A percentile compares a stretch with the other conserved stretches of the same genome.
phyloP scores from a whole-genome alignment of 2,888 invertebrate genomes.

The Polymixis flavicincta region DNA sequence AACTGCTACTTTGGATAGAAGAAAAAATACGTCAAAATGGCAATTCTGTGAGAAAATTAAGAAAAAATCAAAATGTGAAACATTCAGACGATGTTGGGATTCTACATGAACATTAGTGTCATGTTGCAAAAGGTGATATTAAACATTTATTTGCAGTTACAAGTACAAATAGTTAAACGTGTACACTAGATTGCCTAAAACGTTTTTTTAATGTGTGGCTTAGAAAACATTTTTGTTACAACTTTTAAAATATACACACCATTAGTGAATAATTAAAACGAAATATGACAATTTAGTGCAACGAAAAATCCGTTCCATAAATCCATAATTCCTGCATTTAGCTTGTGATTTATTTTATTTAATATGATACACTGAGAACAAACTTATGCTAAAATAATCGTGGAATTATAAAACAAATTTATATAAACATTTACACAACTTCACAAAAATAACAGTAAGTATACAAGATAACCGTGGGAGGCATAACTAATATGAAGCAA shows the following conservation, averaged over 20 bases:
- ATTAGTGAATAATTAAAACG: background rate
- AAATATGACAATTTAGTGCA: constrained; percentile 29
- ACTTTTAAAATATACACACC: background rate
- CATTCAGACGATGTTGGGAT: constrained; percentile 53
- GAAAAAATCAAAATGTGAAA: constrained; percentile 61
- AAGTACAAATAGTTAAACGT: background rate
- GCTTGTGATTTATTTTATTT: background rate
- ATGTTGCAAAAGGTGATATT: constrained; percentile 27
- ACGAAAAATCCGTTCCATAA: constrained; percentile 29
- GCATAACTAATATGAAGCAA: constrained; percentile 61
- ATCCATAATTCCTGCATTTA: background rate
- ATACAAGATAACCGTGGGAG: constrained; percentile 38
- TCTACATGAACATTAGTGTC: constrained; percentile 36
- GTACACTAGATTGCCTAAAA: constrained; percentile 38
- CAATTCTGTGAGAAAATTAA: constrained; percentile 65
- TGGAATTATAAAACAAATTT: constrained; percentile 30
- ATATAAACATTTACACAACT: constrained; percentile 7
- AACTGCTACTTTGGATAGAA: constrained; percentile 40
- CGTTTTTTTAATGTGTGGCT: background rate
- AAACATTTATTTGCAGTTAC: constrained; percentile 21
- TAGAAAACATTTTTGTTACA: background rate
- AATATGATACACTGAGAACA: background rate
- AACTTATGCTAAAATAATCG: constrained; percentile 2
- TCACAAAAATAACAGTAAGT: constrained; percentile 27
- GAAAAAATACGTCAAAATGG: constrained; percentile 44